A percentile compares a stretch with the other conserved stretches of the same genome.
Evolutionary conservation across 2,113 vertebrate genomes (phyloP).

Genomic region (Carassius auratus): DNA sequence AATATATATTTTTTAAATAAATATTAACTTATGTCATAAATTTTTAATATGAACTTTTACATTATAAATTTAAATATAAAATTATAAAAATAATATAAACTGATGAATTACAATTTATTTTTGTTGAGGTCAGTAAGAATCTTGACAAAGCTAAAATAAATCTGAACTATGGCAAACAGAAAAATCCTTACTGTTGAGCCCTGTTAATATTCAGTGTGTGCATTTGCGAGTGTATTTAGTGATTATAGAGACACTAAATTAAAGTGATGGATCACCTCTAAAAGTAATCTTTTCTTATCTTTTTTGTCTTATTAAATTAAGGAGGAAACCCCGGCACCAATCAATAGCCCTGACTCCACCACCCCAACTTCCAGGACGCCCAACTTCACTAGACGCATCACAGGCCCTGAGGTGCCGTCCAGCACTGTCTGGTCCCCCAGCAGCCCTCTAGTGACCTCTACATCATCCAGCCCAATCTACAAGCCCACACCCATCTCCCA

Average conservation of each 20-base stretch:
- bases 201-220: not conserved
- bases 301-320: slow-evolving; percentile 76
- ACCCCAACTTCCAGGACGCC: slow-evolving; percentile 75
- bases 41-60: not conserved
- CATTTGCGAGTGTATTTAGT: not conserved
- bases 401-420: slow-evolving; percentile 74
- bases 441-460: slow-evolving; percentile 59
- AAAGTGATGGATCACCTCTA: not conserved
- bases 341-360: slow-evolving; percentile 63
- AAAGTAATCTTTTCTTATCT: slow-evolving; percentile 59
- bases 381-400: slow-evolving; percentile 69
- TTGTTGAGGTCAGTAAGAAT: too few species aligned
- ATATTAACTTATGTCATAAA: not conserved
- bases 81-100: too few species aligned
- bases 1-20: not conserved
- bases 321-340: slow-evolving; percentile 71
- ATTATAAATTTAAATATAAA: not conserved
- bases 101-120: too few species aligned
- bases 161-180: not conserved
- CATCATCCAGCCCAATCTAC: slow-evolving; percentile 40
- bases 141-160: too few species aligned
- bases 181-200: not conserved
- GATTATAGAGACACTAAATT: not conserved
- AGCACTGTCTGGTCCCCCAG: slow-evolving; percentile 64
- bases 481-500: slow-evolving; percentile 59